These are phyloP conservation scores for Pampusana beccarii DNA, from an alignment of 2,113 vertebrate genomes.

Conservation along the genomic window DNA sequence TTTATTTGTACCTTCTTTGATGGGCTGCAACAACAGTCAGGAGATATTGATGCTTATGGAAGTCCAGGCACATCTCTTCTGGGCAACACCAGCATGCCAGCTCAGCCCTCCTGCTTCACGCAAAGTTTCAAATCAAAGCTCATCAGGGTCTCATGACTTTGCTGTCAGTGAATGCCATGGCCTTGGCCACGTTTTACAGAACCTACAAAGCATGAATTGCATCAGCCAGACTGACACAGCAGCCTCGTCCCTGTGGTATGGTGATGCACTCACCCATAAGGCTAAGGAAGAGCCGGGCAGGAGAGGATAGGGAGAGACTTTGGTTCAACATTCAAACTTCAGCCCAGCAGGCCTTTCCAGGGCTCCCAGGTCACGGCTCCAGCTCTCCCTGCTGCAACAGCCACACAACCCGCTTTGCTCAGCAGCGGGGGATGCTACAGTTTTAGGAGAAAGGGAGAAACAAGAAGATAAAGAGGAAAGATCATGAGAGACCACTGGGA, in stretches of 20 bases:
- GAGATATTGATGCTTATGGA: not conserved
- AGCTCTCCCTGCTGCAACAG: not conserved
- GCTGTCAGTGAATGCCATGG: not conserved
- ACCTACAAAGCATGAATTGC: not conserved
- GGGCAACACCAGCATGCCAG: not conserved
- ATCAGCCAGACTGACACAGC: not conserved
- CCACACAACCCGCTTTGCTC: not conserved
- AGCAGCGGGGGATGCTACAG: not conserved
- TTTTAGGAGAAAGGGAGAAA: not conserved
- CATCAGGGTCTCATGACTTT: fast-evolving
- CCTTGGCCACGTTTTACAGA: not conserved
- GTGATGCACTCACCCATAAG: no score
- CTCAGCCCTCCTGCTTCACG: not conserved
- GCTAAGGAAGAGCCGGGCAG: not conserved
- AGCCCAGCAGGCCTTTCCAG: not conserved
- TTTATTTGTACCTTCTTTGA: not conserved
- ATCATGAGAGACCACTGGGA: not conserved
- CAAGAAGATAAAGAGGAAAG: not conserved
- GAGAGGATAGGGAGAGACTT: not conserved
- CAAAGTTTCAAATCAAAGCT: not conserved
- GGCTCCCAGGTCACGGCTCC: not conserved
- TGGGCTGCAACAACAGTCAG: not conserved
- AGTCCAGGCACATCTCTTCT: not conserved
- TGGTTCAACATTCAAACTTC: not conserved
- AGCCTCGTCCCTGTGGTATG: fast-evolving